Base-by-base conservation (phyloP, 2,888 invertebrate genomes). In the Macrosiphum euphorbiae region DNA sequence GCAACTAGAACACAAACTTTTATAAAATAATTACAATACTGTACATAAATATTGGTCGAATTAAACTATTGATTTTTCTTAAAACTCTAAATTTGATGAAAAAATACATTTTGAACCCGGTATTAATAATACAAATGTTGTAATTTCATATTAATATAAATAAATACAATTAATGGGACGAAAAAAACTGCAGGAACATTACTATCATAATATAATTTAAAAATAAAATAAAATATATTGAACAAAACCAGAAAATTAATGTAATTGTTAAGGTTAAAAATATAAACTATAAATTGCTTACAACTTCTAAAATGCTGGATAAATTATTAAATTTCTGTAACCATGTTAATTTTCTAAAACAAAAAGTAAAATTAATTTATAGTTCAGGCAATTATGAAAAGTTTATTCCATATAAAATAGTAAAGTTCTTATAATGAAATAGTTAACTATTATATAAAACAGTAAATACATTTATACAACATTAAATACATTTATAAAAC, bases 1-100 rank as follows among this genome's bases (percentile, higher is more conserved):
- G 16, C 16, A 50, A 84, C 35, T 61, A 44, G 50, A 90, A 91
- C 84, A 91, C 91, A 85, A 55, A 86, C 47, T 58, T 84, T 84
- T 28, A 52, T 90, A 52, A 52, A 90, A 61, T 5, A 91, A 44
- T 85, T 85, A 84, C 1, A 91, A 85, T 0, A 28, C 55, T 88
- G 11, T 55, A 55, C 55, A 88, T 61, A 61, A 61, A 88, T 61
- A 61, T 61, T 47, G 20, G 35, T 78, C 78, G 35, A 20, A 28
- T 24, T 86, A 47, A 13, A 28, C 44, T 86, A 16, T 47, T 61
- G 26, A 10, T 61, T 44, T 86, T 58, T 3, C 3, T 86, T 61
- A 86, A 35, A 86, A 61, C 3, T 92, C 87, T 50, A 35, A 50
- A 85, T 58, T 44, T 13, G 24, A 58, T 58, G 55, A 44, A 91